Base-by-base conservation (phyloP, 2,113 vertebrate species). In the Acinonyx jubatus region DNA sequence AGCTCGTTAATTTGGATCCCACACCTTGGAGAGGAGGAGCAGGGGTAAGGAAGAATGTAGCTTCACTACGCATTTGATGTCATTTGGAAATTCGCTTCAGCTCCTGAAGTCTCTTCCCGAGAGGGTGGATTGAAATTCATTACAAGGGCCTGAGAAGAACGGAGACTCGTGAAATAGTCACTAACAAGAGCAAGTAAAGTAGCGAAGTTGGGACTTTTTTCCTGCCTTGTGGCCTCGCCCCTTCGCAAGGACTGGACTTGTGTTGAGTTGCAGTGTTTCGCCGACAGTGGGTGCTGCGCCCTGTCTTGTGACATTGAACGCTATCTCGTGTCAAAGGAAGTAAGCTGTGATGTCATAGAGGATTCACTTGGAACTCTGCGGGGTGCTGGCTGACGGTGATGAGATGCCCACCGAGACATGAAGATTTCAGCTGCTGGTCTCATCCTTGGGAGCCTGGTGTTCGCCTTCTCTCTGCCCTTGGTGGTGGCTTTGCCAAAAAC, bases 61-160 rank as follows among this genome's bases (percentile, higher is more conserved):
- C 88, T 94, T 5, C 11, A 27, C 83, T 45, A 12, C 31, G 11
- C 31, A 11, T 38, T 29, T 36, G 73, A 27, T 82, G 33, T 87
- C 19, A n/a, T 76, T 57, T 94, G 92, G 31, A 87, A 95, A 36
- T 29, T 82, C 16, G 57, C 61, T 95, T 85, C 4, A 25, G 55
- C 29, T 74, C 86, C 52, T 65, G 61, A 96, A 91, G 68, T 14
- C 91, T 91, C 76, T 93, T 93, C 78, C 94, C 31, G 65, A 91
- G 82, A 89, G 33, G 27, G 21, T 66, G 18, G 89, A 55, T 68
- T 89, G 83, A 93, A 74, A 83, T 41, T 78, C 78, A 69, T 85
- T 86, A 65, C n/a, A 69, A 86, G 31, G 74, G 79, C n/a, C 5
- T 55, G 95, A 88, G 61, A 78, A 79, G 78, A 55, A 41, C 9